Evolutionary conservation across 2,797 vertebrate genomes (phyloP).

Genomic region (Chaetodon trifasciatus): DNA sequence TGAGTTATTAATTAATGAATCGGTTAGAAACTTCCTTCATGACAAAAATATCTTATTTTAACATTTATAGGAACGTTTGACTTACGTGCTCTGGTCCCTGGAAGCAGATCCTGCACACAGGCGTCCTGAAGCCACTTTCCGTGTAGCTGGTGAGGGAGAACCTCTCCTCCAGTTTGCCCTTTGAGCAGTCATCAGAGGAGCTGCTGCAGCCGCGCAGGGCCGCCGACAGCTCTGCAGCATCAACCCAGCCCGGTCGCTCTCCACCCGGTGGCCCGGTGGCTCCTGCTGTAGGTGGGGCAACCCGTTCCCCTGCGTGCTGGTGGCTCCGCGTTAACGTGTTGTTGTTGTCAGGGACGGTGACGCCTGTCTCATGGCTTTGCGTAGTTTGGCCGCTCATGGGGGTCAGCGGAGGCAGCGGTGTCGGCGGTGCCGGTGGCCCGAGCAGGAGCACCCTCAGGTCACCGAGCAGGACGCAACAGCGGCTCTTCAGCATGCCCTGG

Average conservation of each 20-base stretch:
- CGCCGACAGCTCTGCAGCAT: constrained; percentile 87
- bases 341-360: constrained; percentile 86
- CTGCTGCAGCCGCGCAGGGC: constrained; percentile 90
- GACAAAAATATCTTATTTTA: background rate
- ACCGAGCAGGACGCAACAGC: constrained; percentile 96
- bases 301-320: constrained; percentile 84
- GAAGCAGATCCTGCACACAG: constrained; percentile 98
- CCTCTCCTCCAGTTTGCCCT: constrained; percentile 93
- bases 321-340: constrained; percentile 86
- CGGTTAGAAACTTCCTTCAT: background rate
- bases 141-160: constrained; percentile 96
- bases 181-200: constrained; percentile 94
- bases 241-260: constrained; percentile 85
- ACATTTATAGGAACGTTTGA: constrained; percentile 16
- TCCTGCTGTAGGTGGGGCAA: constrained; percentile 81
- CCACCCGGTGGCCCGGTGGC: constrained; percentile 79
- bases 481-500: constrained; percentile 97
- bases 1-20: background rate
- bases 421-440: constrained; percentile 87
- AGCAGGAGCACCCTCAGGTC: constrained; percentile 98
- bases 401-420: constrained; percentile 85
- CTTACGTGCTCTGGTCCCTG: constrained; percentile 98
- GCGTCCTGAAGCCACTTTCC: constrained; percentile 96
- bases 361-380: constrained; percentile 78
- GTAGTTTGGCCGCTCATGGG: constrained; percentile 89